Percentiles rank a stretch among this genome's conserved stretches.
Evolutionary conservation across 1,140 invertebrate genomes (phyloP).

Genomic region (Drosophila miranda): DNA sequence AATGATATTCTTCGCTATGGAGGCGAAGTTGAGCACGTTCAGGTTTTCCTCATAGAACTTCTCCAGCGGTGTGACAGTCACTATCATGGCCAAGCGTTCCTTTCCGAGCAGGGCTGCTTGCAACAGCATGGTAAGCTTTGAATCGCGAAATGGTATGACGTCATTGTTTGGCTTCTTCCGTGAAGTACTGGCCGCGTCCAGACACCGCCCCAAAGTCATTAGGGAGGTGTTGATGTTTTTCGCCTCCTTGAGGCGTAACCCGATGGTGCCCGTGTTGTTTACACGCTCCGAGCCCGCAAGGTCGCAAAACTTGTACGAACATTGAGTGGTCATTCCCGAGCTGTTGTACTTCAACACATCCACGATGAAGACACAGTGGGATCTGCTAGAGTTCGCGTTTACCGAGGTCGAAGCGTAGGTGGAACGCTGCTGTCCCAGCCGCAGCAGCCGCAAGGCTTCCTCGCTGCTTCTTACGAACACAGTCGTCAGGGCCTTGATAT

Average conservation of each 20-base stretch:
- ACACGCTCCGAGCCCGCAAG: slow-evolving; percentile 95
- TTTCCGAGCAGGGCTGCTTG: slow-evolving; percentile 86
- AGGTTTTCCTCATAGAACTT: slow-evolving; percentile 91
- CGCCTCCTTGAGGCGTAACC: slow-evolving; percentile 89
- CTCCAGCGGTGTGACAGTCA: slow-evolving; percentile 89
- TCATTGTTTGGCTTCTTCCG: slow-evolving; percentile 82
- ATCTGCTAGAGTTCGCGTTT: slow-evolving; percentile 91
- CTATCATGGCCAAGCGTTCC: slow-evolving; percentile 90
- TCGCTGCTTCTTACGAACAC: slow-evolving; percentile 89
- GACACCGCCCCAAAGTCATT: slow-evolving; percentile 92
- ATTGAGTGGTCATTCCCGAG: slow-evolving; percentile 78
- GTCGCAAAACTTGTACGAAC: slow-evolving; percentile 91
- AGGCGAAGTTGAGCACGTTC: slow-evolving; percentile 89
- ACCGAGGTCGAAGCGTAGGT: slow-evolving; percentile 92
- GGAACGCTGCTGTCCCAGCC: slow-evolving; percentile 85
- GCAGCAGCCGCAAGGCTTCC: slow-evolving; percentile 92
- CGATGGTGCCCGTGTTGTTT: slow-evolving; percentile 92
- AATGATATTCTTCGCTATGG: slow-evolving; percentile 87
- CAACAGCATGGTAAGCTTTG: slow-evolving; percentile 90
- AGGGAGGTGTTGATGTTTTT: slow-evolving; percentile 90
- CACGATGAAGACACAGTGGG: slow-evolving; percentile 94
- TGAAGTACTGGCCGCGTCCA: slow-evolving; percentile 86
- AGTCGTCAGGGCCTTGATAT: slow-evolving; percentile 90
- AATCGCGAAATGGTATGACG: slow-evolving; percentile 86
- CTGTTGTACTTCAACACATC: slow-evolving; percentile 86